Evolutionary conservation across 2,797 vertebrate genomes (phyloP).

Genomic region (Tauraco hartlaubi): DNA sequence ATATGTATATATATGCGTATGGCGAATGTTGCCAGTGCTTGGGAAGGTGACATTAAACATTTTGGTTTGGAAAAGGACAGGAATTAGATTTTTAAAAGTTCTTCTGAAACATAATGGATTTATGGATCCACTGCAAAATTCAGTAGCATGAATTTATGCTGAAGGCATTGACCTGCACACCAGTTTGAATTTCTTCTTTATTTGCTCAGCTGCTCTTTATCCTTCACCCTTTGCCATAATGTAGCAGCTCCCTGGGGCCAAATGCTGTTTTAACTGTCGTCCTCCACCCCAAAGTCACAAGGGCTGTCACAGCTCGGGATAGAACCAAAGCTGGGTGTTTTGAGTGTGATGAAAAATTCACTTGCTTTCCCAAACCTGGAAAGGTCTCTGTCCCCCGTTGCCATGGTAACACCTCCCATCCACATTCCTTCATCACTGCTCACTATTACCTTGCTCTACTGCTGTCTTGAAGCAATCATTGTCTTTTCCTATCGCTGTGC

Average conservation of each 20-base stretch:
- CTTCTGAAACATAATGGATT: neutral
- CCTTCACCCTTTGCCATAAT: neutral
- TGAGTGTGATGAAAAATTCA: neutral
- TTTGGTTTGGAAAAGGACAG: neutral
- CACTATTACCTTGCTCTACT: neutral
- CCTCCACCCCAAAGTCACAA: neutral
- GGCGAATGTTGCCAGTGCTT: neutral
- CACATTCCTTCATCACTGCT: conserved; percentile 29
- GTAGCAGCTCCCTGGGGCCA: neutral
- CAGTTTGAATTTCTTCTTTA: neutral
- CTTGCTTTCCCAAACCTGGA: conserved; percentile 22
- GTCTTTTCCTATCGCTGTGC: neutral
- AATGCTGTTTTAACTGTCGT: neutral
- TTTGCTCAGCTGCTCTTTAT: neutral
- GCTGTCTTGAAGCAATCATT: neutral
- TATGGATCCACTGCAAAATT: neutral
- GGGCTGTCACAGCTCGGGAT: neutral
- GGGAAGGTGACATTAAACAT: neutral
- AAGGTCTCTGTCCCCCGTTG: conserved; percentile 59
- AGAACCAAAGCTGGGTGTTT: neutral
- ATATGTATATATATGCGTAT: too few relatives aligned
- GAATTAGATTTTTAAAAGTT: neutral
- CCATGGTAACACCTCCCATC: conserved; percentile 61
- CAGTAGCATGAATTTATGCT: neutral
- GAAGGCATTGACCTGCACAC: neutral